phyloP scores from a whole-genome alignment of 2,888 invertebrate genomes.

The Acrobasis repandana region DNA sequence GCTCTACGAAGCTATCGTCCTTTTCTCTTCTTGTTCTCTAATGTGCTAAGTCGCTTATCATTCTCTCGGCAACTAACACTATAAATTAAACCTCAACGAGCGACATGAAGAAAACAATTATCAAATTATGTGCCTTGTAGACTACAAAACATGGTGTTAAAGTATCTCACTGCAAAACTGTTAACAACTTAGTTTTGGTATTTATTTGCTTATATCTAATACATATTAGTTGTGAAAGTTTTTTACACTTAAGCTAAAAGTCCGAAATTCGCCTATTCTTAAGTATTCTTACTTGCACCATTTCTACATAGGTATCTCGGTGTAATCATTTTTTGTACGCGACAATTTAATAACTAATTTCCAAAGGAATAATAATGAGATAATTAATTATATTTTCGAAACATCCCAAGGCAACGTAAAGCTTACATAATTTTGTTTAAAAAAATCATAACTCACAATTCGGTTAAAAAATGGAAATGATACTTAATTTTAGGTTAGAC shows the following conservation, averaged over 20 bases:
- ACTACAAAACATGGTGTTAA: slow-evolving; percentile 30
- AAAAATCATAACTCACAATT: not conserved
- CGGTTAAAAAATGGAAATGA: not conserved
- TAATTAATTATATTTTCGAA: slow-evolving; percentile 1
- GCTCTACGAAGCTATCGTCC: not conserved
- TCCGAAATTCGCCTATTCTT: slow-evolving; percentile 12
- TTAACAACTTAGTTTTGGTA: slow-evolving; percentile 52
- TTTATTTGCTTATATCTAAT: slow-evolving; percentile 34
- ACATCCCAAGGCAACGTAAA: not conserved
- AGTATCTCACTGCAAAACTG: slow-evolving; percentile 34
- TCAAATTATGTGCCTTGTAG: slow-evolving; percentile 33
- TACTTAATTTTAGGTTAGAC: not conserved
- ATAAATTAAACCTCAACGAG: slow-evolving; percentile 15
- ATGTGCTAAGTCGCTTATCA: not conserved
- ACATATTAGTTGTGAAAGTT: slow-evolving; percentile 39
- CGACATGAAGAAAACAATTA: slow-evolving; percentile 25
- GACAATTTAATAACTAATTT: not conserved
- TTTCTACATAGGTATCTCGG: slow-evolving; percentile 18
- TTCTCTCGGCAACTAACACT: slow-evolving; percentile 16
- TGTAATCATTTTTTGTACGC: slow-evolving; percentile 13
- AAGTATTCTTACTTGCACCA: slow-evolving; percentile 18
- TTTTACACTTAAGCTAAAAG: slow-evolving; percentile 20
- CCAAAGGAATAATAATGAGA: slow-evolving; percentile 2
- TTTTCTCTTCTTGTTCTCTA: not conserved
- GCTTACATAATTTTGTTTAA: not conserved